These are phyloP conservation scores for Pseudochirops corinnae DNA, from an alignment of 2,797 vertebrate genomes.

Conservation along the genomic window DNA sequence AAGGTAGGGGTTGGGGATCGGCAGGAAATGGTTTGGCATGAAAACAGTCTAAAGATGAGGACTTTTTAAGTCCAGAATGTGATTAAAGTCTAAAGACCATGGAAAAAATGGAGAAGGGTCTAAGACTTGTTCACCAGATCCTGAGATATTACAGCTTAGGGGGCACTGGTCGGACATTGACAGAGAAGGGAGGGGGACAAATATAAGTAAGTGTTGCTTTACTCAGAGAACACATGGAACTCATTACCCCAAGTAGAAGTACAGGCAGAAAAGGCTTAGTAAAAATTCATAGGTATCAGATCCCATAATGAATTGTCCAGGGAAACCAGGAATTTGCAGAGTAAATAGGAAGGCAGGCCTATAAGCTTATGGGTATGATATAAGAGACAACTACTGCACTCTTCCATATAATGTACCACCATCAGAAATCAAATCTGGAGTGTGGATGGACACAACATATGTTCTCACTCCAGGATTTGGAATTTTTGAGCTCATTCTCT, in stretches of 20 bases:
- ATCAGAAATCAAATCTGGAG: not conserved
- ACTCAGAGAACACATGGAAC: constrained; percentile 33
- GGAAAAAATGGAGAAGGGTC: not conserved
- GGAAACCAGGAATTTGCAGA: not conserved
- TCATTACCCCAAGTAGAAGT: constrained; percentile 40
- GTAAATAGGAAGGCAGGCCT: not conserved
- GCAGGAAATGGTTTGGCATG: not conserved
- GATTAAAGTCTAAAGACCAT: not conserved
- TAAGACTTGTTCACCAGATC: constrained; percentile 4
- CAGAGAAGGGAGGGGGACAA: not conserved
- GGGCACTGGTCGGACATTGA: not conserved
- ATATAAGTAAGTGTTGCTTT: constrained; percentile 48
- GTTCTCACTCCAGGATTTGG: not conserved
- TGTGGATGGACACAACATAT: not conserved
- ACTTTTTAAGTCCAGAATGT: not conserved
- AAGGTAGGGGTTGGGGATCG: not conserved
- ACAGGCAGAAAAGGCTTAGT: not conserved
- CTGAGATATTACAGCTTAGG: constrained; percentile 27
- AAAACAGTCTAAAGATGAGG: constrained; percentile 18
- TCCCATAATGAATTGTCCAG: not conserved
- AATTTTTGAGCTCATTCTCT: not conserved
- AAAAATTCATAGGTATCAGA: constrained; percentile 23
- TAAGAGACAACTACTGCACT: not conserved
- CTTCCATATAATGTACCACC: not conserved
- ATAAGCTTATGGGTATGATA: not conserved